A percentile compares a stretch with the other conserved stretches of the same genome.
Conservation (phyloP, 1,140 invertebrate species). For the Aricia agestis region DNA sequence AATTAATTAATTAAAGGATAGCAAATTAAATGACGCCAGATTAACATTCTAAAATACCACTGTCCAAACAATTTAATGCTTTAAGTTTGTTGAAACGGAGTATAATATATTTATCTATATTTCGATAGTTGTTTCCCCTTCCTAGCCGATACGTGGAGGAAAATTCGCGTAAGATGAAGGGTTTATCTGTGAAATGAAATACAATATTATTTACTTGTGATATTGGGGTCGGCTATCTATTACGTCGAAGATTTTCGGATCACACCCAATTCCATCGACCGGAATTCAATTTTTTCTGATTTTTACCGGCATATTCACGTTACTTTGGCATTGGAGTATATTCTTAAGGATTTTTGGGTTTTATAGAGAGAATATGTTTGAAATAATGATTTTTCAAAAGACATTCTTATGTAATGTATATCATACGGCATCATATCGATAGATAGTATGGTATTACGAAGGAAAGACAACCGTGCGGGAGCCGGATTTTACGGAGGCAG, state of each 20-base stretch:
- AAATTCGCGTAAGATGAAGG: conserved; percentile 16
- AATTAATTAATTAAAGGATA: too few relatives aligned
- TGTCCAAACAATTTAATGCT: too few relatives aligned
- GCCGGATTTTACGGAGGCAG: too few relatives aligned
- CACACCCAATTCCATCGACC: conserved; percentile 3
- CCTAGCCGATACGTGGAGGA: neutral
- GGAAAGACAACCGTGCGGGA: too few relatives aligned
- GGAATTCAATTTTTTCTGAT: conserved; percentile 15
- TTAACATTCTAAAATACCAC: too few relatives aligned
- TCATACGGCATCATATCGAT: too few relatives aligned
- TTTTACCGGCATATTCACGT: neutral
- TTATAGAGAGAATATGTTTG: too few relatives aligned
- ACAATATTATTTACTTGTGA: conserved; percentile 19
- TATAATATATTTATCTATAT: neutral
- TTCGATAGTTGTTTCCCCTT: neutral
- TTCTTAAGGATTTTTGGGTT: neutral
- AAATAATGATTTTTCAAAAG: too few relatives aligned
- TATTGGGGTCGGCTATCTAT: conserved; percentile 17
- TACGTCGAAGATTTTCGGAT: conserved; percentile 16
- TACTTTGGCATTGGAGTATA: neutral
- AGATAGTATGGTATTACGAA: too few relatives aligned
- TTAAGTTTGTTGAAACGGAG: too few relatives aligned
- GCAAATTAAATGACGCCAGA: too few relatives aligned
- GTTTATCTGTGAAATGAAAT: conserved; percentile 20
- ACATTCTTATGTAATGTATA: too few relatives aligned